Evolutionary conservation across 2,797 vertebrate genomes (phyloP).

Genomic region (Mionectes olivaceus): DNA sequence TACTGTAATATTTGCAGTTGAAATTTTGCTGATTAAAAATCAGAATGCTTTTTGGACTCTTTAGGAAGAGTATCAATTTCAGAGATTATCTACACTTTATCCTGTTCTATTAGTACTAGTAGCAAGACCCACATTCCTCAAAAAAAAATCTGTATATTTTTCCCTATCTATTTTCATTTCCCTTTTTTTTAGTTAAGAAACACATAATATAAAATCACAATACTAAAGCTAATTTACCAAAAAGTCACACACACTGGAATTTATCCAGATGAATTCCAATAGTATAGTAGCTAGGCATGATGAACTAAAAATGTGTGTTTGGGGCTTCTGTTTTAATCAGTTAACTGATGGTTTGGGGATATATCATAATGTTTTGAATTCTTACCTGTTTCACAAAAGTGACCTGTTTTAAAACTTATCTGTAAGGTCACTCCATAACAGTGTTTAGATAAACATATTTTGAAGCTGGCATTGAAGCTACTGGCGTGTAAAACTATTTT

Average conservation of each 20-base stretch:
- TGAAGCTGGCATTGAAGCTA: not conserved
- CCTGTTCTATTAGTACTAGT: not conserved
- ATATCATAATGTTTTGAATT: not conserved
- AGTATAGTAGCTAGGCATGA: not conserved
- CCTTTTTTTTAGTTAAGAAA: not conserved
- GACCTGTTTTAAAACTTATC: not conserved
- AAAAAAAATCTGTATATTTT: not conserved
- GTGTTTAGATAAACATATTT: not conserved
- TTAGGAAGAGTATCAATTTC: not conserved
- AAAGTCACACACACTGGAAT: not conserved
- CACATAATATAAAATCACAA: slow-evolving; percentile 1
- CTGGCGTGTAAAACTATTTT: not conserved
- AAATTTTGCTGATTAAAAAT: not conserved
- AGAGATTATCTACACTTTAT: not conserved
- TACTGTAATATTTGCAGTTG: not conserved
- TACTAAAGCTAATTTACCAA: not conserved
- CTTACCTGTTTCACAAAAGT: not conserved
- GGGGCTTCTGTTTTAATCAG: slow-evolving; percentile 7
- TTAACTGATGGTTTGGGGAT: not conserved
- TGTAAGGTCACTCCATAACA: not conserved
- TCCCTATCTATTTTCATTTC: not conserved
- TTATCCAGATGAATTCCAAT: not conserved
- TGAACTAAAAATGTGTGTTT: not conserved
- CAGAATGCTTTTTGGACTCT: not conserved
- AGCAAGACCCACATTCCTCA: not conserved